phyloP scores from a whole-genome alignment of 2,113 vertebrate species.

The Mus spicilegus region DNA sequence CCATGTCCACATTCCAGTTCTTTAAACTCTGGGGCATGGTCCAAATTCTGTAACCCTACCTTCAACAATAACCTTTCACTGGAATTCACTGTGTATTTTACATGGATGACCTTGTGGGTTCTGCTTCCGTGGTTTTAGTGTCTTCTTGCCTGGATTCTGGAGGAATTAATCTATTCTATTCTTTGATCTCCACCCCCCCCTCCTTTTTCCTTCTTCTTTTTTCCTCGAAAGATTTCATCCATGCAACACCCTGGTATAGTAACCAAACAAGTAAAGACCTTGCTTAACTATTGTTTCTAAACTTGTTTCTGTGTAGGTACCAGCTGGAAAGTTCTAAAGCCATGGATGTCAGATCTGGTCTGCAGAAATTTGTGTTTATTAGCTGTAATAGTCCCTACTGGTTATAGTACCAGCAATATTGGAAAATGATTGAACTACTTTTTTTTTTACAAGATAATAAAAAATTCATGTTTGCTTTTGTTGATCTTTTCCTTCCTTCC shows the following conservation, averaged over 20 bases:
- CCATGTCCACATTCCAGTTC: not conserved
- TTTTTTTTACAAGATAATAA: not conserved
- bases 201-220: no score
- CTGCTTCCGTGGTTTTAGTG: not conserved
- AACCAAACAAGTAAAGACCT: not conserved
- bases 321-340: not conserved
- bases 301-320: not conserved
- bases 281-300: conserved; percentile 9
- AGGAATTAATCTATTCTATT: not conserved
- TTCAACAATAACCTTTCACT: not conserved
- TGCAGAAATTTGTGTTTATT: not conserved
- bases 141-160: not conserved
- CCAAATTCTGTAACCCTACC: not conserved
- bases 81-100: not conserved
- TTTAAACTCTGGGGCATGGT: not conserved
- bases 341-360: not conserved
- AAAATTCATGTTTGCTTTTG: not conserved
- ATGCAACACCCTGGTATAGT: not conserved
- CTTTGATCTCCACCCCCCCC: not conserved
- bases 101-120: not conserved
- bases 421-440: not conserved
- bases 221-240: not conserved
- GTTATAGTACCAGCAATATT: not conserved
- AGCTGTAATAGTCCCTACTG: not conserved
- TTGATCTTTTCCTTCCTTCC: not conserved